Conservation (phyloP, 2,888 invertebrate species). For the Cerceris rybyensis region DNA sequence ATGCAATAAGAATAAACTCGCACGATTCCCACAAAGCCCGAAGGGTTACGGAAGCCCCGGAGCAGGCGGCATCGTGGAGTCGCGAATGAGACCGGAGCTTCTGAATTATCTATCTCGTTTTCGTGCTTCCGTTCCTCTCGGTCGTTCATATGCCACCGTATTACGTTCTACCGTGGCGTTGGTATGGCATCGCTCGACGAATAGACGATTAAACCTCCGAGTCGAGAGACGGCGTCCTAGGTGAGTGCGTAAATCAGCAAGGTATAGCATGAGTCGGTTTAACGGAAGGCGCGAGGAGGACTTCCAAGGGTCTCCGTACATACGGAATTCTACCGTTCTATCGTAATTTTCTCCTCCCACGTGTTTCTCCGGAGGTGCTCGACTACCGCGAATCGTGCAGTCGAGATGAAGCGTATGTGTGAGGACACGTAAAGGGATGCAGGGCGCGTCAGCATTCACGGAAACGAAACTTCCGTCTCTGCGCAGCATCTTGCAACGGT, state of each 20-base stretch:
- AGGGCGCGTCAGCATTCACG: conserved; percentile 16
- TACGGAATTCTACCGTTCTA: conserved; percentile 17
- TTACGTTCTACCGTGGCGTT: background rate
- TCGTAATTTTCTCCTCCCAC: conserved; percentile 36
- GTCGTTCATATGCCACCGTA: background rate
- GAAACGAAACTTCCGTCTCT: conserved; percentile 40
- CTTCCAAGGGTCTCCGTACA: conserved; percentile 19
- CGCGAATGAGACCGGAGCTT: conserved; percentile 9
- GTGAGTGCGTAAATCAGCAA: conserved; percentile 68
- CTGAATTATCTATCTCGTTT: conserved; percentile 16
- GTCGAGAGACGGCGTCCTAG: conserved; percentile 58
- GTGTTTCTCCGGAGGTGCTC: background rate
- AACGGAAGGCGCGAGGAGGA: conserved; percentile 20
- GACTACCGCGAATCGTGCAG: background rate
- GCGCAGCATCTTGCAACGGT: conserved; percentile 41
- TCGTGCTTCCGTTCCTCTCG: background rate
- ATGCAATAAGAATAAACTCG: too few species aligned
- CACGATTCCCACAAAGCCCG: too few species aligned
- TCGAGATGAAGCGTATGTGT: background rate
- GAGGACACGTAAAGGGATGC: background rate
- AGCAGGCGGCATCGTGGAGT: background rate
- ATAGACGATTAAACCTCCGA: conserved; percentile 65
- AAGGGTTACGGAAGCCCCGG: too few species aligned
- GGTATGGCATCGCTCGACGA: conserved; percentile 17
- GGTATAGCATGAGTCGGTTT: conserved; percentile 27